These are phyloP conservation scores for Lepilemur septentrionalis DNA, from an alignment of 2,797 vertebrate genomes.

Conservation along the genomic window DNA sequence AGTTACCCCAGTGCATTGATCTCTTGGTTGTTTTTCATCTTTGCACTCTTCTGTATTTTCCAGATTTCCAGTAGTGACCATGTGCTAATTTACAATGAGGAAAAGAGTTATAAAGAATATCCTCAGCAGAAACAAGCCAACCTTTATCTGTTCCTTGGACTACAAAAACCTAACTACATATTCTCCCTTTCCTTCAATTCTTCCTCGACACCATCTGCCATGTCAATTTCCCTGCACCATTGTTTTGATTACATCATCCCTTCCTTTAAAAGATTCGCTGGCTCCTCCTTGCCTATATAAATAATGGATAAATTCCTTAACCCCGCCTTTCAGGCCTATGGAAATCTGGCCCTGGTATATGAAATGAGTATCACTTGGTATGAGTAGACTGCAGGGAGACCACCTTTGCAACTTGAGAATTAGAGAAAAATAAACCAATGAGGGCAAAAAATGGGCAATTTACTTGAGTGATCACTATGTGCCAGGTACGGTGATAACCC, in stretches of 20 bases:
- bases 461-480: background rate
- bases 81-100: background rate
- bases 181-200: background rate
- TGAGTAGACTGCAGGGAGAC: background rate
- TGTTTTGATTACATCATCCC: background rate
- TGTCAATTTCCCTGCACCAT: background rate
- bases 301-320: background rate
- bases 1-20: background rate
- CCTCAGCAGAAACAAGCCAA: background rate
- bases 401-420: background rate
- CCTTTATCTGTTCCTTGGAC: background rate
- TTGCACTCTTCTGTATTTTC: background rate
- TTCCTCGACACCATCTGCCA: background rate
- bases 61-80: background rate
- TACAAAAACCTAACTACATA: background rate
- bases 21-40: background rate
- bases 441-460: background rate
- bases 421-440: conserved; percentile 18
- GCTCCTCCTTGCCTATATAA: background rate
- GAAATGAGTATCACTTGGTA: background rate
- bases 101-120: background rate
- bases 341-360: background rate
- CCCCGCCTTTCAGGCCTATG: background rate
- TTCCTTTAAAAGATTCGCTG: background rate
- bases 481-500: background rate